Evolutionary conservation across 1,140 invertebrate species (phyloP), one percentile per base, ranked within the genome.

Genomic region (Callitettix versicolor): DNA sequence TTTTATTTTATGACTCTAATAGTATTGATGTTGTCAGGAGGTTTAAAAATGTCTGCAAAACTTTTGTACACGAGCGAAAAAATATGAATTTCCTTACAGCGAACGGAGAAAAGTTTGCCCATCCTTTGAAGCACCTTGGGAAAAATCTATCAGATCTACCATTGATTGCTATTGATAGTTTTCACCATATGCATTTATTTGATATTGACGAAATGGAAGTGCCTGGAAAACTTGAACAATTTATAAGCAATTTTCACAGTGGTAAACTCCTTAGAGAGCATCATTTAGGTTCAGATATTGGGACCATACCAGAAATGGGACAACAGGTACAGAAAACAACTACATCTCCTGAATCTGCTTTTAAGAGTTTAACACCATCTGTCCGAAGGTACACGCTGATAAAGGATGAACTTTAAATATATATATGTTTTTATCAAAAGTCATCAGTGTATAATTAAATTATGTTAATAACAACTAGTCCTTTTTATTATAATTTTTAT

Each of bases 141-240:
- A 99, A 99, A 75, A 80, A 79, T 6, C 72, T 82, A 34, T 75
- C 79, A 21, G 97, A 99, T 71, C 73, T 99, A 43, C 97, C 97
- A 0, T 70, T 99, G 1, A 90, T 99, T 60, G 96, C 95, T 1
- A 99, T 99, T 58, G 97, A 99, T 70, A 98, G 93, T 64, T 99
- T 99, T 73, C 80, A 93, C 53, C 97, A 99, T 65, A 99, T 99
- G 96, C 99, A 99, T 72, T 73, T 98, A 26, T 98, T 97, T 67
- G 77, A 84, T 58, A 81, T 81, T 56, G 76, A 80, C 47, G 79
- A 89, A 56, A 90, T 91, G 76, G 79, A 83, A 46, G 73, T 76
- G 38, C 85, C 85, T 11, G 91, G 91, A 2, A 85, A 86, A 69
- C 70, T 99, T 1, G 87, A 91, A 67, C 71, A 83, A 66, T 99